Evolutionary conservation across 2,888 invertebrate genomes (phyloP), one percentile per base, ranked within the genome.

Genomic region (Imbricaverruca yamaguchii): DNA sequence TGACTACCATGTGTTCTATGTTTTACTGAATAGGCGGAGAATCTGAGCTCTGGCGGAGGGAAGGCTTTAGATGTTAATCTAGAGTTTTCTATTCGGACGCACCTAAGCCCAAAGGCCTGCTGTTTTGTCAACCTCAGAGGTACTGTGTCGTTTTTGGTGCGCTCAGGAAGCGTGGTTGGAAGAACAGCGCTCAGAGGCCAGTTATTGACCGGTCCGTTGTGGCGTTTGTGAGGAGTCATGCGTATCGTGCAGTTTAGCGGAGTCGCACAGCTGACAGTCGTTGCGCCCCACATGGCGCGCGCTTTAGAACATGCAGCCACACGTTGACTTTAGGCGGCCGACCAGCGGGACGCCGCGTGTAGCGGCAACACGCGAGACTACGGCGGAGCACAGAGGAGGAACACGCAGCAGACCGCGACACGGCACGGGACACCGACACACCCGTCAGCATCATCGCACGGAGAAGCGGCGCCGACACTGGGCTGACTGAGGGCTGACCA

Each of bases 191-290:
- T 61, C 13, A 61, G 18, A 67, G 13, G 25, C 10, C n/a, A 10
- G n/a, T 25, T 67, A 67, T 25, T 67, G 25, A 67, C 67, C 67
- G 25, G 67, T 67, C 25, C 25, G 9, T 23, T n/a, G 67, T 25
- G n/a, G n/a, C 67, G 67, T 69, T 39, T 69, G 74, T 74, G 23
- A 53, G 7, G 13, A 18, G 74, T 74, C 74, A 74, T 74, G 74
- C 74, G 74, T 53, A 21, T 8, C 74, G 74, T 74, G 74, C 74
- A 74, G 74, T 74, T 74, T 74, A 74, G 53, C 0, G n/a, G 10
- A 23, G 15, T 21, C 39, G 15, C 39, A 61, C 61, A 61, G 23
- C 25, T 9, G 67, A 13, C 10, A 8, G 65, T 18, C 18, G 23
- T n/a, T 10, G 65, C 8, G 9, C 23, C n/a, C 23, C 23, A 65